Conservation (phyloP, 2,888 invertebrate species). For the Carabus problematicus region DNA sequence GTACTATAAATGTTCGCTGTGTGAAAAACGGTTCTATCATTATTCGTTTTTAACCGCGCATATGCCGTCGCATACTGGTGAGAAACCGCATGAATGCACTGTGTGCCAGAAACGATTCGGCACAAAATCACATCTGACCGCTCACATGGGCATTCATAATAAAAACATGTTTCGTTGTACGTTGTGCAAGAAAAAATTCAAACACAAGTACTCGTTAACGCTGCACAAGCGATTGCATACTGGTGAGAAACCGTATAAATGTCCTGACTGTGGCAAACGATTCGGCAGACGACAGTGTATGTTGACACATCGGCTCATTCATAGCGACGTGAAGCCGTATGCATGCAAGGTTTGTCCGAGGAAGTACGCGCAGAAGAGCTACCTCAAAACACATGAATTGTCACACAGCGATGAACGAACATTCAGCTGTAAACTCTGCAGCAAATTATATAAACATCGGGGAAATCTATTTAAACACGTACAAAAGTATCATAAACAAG, state of each 20-base stretch:
- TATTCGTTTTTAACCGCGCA: neutral
- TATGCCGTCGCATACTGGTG: neutral
- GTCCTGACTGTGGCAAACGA: neutral
- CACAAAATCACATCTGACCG: neutral
- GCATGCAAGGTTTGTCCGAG: neutral
- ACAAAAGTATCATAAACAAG: no score
- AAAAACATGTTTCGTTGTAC: neutral
- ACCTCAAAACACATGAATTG: no score
- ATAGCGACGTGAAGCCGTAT: neutral
- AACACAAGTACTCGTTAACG: neutral
- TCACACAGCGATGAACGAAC: no score
- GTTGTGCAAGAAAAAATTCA: neutral
- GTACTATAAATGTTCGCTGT: neutral
- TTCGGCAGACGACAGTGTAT: neutral
- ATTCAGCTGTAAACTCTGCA: no score
- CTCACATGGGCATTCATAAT: neutral
- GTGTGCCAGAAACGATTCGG: neutral
- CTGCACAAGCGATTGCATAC: neutral
- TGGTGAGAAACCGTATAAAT: constrained; percentile 5
- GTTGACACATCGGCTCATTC: neutral
- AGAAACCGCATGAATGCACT: neutral
- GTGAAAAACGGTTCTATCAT: neutral
- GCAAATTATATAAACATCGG: no score
- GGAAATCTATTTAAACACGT: no score
- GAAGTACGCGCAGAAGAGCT: neutral